These are phyloP conservation scores for Siphlonurus alternatus DNA, from an alignment of 2,888 invertebrate genomes.

Conservation along the genomic window DNA sequence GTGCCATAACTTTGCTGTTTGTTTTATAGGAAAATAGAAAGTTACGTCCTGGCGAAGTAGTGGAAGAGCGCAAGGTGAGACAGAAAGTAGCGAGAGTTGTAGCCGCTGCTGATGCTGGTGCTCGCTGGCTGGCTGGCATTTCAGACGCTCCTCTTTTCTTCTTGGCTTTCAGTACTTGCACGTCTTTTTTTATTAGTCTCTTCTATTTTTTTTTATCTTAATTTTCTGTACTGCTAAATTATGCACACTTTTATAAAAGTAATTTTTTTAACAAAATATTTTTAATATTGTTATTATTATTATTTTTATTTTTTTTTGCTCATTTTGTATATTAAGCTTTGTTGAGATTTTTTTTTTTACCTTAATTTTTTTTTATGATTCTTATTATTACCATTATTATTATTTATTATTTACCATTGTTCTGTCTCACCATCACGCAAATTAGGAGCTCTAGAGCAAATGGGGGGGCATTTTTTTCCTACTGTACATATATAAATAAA, in stretches of 20 bases:
- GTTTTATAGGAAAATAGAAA: constrained; percentile 66
- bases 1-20: constrained; percentile 12
- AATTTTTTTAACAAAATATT: constrained; percentile 11
- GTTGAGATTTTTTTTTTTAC: constrained; percentile 4
- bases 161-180: constrained; percentile 14
- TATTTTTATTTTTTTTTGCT: constrained; percentile 6
- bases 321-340: constrained; percentile 5
- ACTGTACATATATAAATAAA: neutral
- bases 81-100: constrained; percentile 1
- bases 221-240: constrained; percentile 10
- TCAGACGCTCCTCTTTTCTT: constrained; percentile 11
- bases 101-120: constrained; percentile 20
- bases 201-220: constrained; percentile 14
- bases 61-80: constrained; percentile 87
- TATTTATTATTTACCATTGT: neutral
- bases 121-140: constrained; percentile 15
- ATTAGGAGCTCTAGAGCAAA: neutral
- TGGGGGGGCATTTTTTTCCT: neutral
- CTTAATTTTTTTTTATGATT: too few species aligned
- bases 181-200: neutral
- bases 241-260: constrained; percentile 7
- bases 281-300: constrained; percentile 10
- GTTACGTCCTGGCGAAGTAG: constrained; percentile 85
- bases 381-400: neutral
- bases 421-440: neutral